Evolutionary conservation across 1,140 invertebrate species (phyloP).

Genomic region (Listronotus bonariensis): DNA sequence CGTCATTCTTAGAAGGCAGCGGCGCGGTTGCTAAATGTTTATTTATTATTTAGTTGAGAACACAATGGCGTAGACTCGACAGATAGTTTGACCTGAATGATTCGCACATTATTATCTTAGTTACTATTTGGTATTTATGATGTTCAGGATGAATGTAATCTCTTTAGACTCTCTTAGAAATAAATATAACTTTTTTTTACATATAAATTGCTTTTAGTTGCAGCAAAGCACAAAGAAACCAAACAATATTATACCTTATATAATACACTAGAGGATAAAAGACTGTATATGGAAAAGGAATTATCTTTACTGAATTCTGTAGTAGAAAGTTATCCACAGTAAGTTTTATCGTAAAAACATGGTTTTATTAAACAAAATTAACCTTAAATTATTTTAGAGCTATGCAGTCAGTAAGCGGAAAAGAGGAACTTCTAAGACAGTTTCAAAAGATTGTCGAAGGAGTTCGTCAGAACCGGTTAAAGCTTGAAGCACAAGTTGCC

Average conservation of each 20-base stretch:
- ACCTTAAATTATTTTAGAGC: constrained; percentile 58
- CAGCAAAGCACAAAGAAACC: constrained; percentile 92
- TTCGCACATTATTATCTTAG: too few relatives aligned
- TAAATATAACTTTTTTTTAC: too few relatives aligned
- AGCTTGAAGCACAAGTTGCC: constrained; percentile 65
- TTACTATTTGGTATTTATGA: too few relatives aligned
- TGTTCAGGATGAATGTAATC: too few relatives aligned
- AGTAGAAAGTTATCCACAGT: constrained; percentile 90
- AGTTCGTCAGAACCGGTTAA: constrained; percentile 79
- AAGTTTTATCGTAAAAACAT: constrained; percentile 56
- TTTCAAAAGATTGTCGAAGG: constrained; percentile 86
- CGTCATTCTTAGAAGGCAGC: too few relatives aligned
- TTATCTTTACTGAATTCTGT: constrained; percentile 91
- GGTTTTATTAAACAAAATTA: constrained; percentile 4
- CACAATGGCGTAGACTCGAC: too few relatives aligned
- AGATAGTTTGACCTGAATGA: too few relatives aligned
- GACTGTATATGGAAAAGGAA: constrained; percentile 90
- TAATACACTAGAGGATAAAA: constrained; percentile 94
- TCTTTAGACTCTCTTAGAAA: too few relatives aligned
- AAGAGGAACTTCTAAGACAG: constrained; percentile 87
- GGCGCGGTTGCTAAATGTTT: too few relatives aligned
- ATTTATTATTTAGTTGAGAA: too few relatives aligned
- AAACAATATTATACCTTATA: constrained; percentile 97
- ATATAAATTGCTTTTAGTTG: constrained; percentile 67
- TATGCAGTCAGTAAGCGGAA: constrained; percentile 69